A percentile compares a stretch with the other conserved stretches of the same genome.
phyloP scores from a whole-genome alignment of 2,797 vertebrate genomes.

The Acanthis flammea region DNA sequence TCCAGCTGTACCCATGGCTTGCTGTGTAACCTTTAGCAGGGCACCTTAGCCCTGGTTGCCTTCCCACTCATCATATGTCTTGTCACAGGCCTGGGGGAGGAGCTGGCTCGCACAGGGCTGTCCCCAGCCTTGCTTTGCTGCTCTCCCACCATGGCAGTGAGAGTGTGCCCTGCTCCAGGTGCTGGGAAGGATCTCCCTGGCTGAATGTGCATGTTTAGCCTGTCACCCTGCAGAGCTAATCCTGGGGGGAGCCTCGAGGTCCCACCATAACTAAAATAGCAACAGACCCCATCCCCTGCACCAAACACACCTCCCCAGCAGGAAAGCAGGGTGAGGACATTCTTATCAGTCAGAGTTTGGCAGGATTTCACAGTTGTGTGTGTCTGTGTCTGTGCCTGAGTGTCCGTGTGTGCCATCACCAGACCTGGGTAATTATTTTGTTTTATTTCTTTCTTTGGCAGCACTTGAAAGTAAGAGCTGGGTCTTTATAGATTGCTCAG shows the following conservation, averaged over 20 bases:
- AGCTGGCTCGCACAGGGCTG: background rate
- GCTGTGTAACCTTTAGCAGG: conserved; percentile 19
- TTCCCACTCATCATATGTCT: conserved; percentile 45
- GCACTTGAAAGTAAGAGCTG: conserved; percentile 50
- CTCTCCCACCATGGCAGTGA: background rate
- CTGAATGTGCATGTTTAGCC: background rate
- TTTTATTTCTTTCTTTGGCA: conserved; percentile 57
- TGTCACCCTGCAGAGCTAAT: background rate
- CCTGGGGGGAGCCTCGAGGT: background rate
- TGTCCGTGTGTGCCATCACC: background rate
- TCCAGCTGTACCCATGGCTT: conserved; percentile 13
- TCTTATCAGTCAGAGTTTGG: background rate
- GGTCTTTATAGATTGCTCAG: conserved; percentile 63
- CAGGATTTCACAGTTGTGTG: background rate
- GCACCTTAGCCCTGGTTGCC: background rate
- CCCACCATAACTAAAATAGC: background rate
- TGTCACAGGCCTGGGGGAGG: background rate
- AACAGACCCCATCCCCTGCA: background rate
- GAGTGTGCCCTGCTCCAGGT: background rate
- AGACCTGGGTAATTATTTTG: conserved; percentile 44
- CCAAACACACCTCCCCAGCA: background rate
- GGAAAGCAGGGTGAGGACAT: background rate
- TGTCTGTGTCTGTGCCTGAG: background rate
- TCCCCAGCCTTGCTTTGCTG: accelerated
- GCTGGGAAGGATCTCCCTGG: background rate